phyloP scores from a whole-genome alignment of 1,140 invertebrate genomes.

The Choristoneura fumiferana region DNA sequence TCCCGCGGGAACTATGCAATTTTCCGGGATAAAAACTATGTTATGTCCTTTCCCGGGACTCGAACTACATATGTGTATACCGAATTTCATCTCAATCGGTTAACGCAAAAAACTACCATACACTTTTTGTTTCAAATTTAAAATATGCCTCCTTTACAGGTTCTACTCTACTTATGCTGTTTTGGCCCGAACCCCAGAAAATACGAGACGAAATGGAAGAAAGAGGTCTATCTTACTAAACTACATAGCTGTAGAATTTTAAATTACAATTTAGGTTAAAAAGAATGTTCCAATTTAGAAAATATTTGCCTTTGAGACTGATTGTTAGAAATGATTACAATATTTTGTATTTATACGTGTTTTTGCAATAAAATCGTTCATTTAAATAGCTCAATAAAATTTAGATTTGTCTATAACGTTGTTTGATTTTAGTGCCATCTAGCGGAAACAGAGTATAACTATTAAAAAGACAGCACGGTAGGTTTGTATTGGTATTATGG shows the following conservation, averaged over 20 bases:
- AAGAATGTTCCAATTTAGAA: slow-evolving; percentile 12
- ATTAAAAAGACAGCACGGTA: not conserved
- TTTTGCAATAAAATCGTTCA: slow-evolving; percentile 14
- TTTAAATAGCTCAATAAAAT: not conserved
- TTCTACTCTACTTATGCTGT: slow-evolving; percentile 54
- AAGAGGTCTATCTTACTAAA: slow-evolving; percentile 54
- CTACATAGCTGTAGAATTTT: slow-evolving; percentile 1
- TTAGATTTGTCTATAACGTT: not conserved
- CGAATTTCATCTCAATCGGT: too few species aligned
- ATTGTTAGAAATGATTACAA: slow-evolving; percentile 11
- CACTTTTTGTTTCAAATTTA: too few species aligned
- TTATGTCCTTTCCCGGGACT: too few species aligned
- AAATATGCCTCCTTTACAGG: slow-evolving; percentile 38
- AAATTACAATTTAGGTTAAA: not conserved
- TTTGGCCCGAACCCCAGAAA: slow-evolving; percentile 60
- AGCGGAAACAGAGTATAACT: too few species aligned
- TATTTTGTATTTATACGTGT: slow-evolving; percentile 12
- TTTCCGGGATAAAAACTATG: too few species aligned
- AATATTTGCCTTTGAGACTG: slow-evolving; percentile 13
- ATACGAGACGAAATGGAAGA: slow-evolving; percentile 56
- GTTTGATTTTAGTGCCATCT: slow-evolving; percentile 12
- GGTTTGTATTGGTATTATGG: not conserved
- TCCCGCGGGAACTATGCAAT: too few species aligned
- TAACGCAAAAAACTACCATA: too few species aligned
- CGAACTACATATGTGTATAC: too few species aligned